These are phyloP conservation scores for Argyrosomus regius DNA, from an alignment of 2,797 vertebrate genomes.

Conservation along the genomic window DNA sequence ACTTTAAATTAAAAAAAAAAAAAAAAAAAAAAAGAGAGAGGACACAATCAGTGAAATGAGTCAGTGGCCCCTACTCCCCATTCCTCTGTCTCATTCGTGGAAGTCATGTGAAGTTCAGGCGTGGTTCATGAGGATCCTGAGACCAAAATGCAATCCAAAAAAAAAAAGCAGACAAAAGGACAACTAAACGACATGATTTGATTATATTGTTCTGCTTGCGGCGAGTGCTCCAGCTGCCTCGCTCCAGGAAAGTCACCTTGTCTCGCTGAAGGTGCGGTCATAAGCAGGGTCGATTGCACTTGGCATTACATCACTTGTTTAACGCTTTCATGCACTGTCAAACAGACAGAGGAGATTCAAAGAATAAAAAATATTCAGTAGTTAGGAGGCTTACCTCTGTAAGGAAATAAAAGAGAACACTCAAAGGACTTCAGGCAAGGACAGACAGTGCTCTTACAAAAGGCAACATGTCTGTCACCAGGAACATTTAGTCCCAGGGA, in stretches of 20 bases:
- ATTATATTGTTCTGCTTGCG: conserved; percentile 68
- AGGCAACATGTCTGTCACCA: conserved; percentile 24
- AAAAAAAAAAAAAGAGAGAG: conserved; percentile 6
- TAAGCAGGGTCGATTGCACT: conserved; percentile 19
- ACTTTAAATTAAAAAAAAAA: conserved; percentile 38
- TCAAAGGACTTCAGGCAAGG: background rate
- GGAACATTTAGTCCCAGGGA: conserved; percentile 27
- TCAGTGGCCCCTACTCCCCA: conserved; percentile 10
- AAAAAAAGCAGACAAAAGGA: conserved; percentile 4
- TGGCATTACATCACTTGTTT: conserved; percentile 49
- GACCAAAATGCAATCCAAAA: conserved; percentile 17
- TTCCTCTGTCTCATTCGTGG: conserved; percentile 26
- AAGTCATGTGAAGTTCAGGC: conserved; percentile 53
- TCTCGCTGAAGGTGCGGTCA: conserved; percentile 16
- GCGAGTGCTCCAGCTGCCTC: conserved; percentile 40
- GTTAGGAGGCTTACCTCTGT: background rate
- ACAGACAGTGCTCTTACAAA: background rate
- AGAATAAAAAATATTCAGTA: background rate
- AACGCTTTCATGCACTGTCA: conserved; percentile 36
- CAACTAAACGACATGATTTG: conserved; percentile 67
- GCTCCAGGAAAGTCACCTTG: conserved; percentile 77
- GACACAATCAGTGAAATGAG: conserved; percentile 57
- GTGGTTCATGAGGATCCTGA: conserved; percentile 15
- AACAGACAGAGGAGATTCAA: background rate
- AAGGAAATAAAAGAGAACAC: background rate